Evolutionary conservation across 2,888 invertebrate species (phyloP).

Genomic region (Watsonalla binaria): DNA sequence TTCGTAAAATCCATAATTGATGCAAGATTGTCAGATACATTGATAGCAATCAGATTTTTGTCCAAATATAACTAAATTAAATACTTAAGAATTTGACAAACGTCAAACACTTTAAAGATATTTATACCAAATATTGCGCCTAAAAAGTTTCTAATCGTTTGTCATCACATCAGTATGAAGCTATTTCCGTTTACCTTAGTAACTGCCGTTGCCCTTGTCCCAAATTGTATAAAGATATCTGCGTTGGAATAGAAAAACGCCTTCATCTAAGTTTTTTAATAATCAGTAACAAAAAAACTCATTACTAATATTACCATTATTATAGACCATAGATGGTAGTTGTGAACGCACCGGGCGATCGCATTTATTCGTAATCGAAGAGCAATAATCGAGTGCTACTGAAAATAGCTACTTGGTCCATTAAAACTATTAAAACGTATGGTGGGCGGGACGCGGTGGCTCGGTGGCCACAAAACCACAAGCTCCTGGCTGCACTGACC

Average conservation of each 20-base stretch:
- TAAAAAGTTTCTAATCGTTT: background rate
- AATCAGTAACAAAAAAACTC: constrained; percentile 29
- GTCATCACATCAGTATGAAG: constrained; percentile 1
- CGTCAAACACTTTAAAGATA: too few relatives aligned
- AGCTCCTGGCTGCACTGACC: constrained; percentile 61
- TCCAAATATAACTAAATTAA: too few relatives aligned
- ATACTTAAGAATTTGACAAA: too few relatives aligned
- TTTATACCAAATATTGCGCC: too few relatives aligned
- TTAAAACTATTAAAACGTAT: constrained; percentile 71
- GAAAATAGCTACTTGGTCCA: constrained; percentile 46
- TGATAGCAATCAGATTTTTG: too few relatives aligned
- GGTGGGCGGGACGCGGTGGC: constrained; percentile 58
- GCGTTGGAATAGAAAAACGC: constrained; percentile 19
- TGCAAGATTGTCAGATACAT: too few relatives aligned
- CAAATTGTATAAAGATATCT: constrained; percentile 25
- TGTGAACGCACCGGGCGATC: background rate
- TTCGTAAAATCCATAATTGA: too few relatives aligned
- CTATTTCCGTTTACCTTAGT: constrained; percentile 1
- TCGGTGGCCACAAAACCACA: constrained; percentile 68
- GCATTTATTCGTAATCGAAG: constrained; percentile 29
- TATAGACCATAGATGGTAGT: background rate
- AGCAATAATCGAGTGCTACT: constrained; percentile 33
- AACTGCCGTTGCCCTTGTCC: constrained; percentile 26
- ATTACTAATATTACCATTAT: constrained; percentile 14
- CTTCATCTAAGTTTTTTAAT: constrained; percentile 36